Evolutionary conservation across 2,113 vertebrate species (phyloP).

Genomic region (Perca flavescens): DNA sequence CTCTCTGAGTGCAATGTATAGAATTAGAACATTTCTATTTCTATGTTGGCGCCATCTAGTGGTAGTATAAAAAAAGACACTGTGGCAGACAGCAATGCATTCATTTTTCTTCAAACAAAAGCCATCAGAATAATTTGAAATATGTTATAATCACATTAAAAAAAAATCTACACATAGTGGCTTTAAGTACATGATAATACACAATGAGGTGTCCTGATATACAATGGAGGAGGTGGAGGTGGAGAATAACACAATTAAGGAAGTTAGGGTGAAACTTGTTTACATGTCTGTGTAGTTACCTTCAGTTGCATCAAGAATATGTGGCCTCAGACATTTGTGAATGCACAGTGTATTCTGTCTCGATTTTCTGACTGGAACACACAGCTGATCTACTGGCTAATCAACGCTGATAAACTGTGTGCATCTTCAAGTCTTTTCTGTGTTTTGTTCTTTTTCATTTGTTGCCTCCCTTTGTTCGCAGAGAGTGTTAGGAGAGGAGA

Average conservation of each 20-base stretch:
- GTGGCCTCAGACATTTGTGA: slow-evolving; percentile 12
- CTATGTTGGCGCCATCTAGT: slow-evolving; percentile 37
- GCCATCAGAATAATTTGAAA: neutral
- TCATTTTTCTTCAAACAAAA: neutral
- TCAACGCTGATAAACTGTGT: slow-evolving; percentile 33
- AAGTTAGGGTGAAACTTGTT: neutral
- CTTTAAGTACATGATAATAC: slow-evolving; percentile 1
- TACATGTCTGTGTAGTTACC: neutral
- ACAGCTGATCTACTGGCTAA: slow-evolving; percentile 51
- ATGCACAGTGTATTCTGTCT: slow-evolving; percentile 20
- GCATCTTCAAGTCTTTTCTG: slow-evolving; percentile 73
- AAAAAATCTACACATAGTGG: slow-evolving; percentile 5
- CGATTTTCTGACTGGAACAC: slow-evolving; percentile 24
- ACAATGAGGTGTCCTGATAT: slow-evolving; percentile 10
- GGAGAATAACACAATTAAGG: too few species aligned
- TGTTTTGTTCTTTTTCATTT: neutral
- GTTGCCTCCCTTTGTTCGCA: neutral
- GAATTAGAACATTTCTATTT: neutral
- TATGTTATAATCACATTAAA: neutral
- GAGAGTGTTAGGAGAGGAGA: slow-evolving; percentile 74
- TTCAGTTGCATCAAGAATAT: slow-evolving; percentile 1
- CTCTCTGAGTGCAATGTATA: too few species aligned
- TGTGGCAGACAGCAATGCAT: neutral
- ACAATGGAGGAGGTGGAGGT: neutral
- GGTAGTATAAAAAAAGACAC: neutral